Conservation (phyloP, 2,113 vertebrate species). For the human region GRCh38 chr12:125734501-125735000, state of each 20-base stretch:
- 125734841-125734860: background rate
- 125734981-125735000: background rate
- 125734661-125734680: rapidly evolving
- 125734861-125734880: background rate
- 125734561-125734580: background rate
- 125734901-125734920: background rate
- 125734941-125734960: background rate
- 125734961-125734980: background rate
- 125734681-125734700: background rate
- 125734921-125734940: background rate
- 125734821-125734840: background rate
- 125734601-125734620: background rate
- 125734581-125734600: background rate
- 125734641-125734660: background rate
- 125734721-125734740: too few species aligned
- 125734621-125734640: too few species aligned
- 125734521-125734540: rapidly evolving
- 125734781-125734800: background rate
- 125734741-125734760: rapidly evolving
- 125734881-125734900: background rate
- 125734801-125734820: background rate
- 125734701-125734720: background rate
- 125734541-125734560: background rate
- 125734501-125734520: background rate
- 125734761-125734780: background rate